Evolutionary conservation across 2,888 invertebrate genomes (phyloP).

Genomic region (Lapara coniferarum): DNA sequence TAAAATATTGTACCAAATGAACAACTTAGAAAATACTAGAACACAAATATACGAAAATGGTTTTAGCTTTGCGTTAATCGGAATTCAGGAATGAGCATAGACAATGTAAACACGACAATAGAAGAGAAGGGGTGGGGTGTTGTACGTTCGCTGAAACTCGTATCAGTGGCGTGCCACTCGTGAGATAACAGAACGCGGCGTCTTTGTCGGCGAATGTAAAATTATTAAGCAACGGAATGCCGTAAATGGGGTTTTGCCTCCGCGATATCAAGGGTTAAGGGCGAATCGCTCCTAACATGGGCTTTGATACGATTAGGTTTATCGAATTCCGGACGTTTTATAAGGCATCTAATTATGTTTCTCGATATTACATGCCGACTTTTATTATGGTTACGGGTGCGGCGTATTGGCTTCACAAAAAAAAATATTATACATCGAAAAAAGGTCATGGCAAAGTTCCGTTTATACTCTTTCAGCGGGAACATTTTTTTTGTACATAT

Average conservation of each 20-base stretch:
- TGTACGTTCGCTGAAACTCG: slow-evolving; percentile 61
- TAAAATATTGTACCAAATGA: slow-evolving; percentile 21
- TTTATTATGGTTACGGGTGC: slow-evolving; percentile 29
- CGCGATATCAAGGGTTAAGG: slow-evolving; percentile 60
- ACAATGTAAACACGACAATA: slow-evolving; percentile 82
- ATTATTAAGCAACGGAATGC: slow-evolving; percentile 76
- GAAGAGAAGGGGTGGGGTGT: slow-evolving; percentile 57
- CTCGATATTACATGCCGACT: slow-evolving; percentile 37
- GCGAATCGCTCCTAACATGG: slow-evolving; percentile 47
- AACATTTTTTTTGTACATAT: slow-evolving; percentile 64
- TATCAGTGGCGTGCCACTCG: slow-evolving; percentile 78
- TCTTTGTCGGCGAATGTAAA: slow-evolving; percentile 78
- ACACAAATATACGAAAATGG: slow-evolving; percentile 50
- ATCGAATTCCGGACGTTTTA: slow-evolving; percentile 50
- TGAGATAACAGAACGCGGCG: slow-evolving; percentile 74
- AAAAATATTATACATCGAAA: slow-evolving; percentile 44
- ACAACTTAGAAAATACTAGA: slow-evolving; percentile 32
- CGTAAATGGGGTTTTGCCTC: slow-evolving; percentile 60
- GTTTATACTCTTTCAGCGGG: slow-evolving; percentile 36
- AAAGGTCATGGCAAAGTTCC: slow-evolving; percentile 44
- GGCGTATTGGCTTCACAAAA: slow-evolving; percentile 34
- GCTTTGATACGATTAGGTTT: slow-evolving; percentile 56
- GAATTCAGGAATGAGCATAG: slow-evolving; percentile 78
- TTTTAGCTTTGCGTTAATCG: slow-evolving; percentile 72
- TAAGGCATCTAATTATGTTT: slow-evolving; percentile 34